Conservation (phyloP, 2,888 invertebrate species). For the Ennomos erosarius region DNA sequence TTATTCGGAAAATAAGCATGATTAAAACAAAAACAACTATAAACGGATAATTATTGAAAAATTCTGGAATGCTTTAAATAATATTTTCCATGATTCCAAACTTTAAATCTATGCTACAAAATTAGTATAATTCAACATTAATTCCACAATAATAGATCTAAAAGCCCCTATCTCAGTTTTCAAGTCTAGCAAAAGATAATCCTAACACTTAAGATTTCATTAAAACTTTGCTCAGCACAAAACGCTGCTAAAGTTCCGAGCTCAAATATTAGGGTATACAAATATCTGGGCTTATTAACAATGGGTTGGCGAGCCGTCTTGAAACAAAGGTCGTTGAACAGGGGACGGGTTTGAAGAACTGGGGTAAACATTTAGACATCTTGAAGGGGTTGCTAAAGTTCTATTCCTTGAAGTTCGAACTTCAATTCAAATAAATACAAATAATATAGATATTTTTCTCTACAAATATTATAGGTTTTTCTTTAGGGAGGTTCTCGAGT, state of each 20-base stretch:
- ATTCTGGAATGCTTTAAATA: no score
- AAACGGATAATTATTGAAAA: no score
- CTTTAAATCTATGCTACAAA: conserved; percentile 1
- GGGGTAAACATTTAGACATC: conserved; percentile 40
- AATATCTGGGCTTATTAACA: conserved; percentile 25
- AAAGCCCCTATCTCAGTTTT: conserved; percentile 21
- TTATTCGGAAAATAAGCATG: no score
- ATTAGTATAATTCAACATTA: conserved; percentile 8
- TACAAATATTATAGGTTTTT: no score
- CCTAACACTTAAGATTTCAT: conserved; percentile 29
- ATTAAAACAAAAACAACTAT: no score
- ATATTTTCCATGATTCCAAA: neutral
- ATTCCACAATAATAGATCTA: conserved; percentile 18
- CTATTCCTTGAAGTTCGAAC: no score
- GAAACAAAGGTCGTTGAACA: conserved; percentile 11
- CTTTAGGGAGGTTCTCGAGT: no score
- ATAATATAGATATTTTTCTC: no score
- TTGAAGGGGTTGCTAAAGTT: no score
- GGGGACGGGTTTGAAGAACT: conserved; percentile 4
- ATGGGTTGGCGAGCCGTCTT: conserved; percentile 13
- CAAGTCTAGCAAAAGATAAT: conserved; percentile 31
- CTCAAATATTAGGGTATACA: conserved; percentile 29
- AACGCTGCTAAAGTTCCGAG: conserved; percentile 23
- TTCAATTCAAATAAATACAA: no score
- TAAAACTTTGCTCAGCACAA: conserved; percentile 29